phyloP scores from a whole-genome alignment of 2,113 vertebrate genomes.

The Leucopsar rothschildi region DNA sequence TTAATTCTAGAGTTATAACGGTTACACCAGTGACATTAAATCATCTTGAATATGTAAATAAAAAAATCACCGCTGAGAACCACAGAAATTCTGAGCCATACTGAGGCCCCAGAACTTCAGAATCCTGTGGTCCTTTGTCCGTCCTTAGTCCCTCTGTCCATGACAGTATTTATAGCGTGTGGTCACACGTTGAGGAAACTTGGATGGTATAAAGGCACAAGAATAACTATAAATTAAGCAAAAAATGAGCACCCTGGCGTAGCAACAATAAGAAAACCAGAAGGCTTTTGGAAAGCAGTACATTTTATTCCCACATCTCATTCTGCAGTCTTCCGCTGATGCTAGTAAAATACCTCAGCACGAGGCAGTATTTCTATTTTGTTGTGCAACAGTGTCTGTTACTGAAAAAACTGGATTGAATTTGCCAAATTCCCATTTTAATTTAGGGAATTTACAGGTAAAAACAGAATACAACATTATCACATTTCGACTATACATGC shows the following conservation, averaged over 20 bases:
- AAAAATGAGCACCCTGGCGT: not conserved
- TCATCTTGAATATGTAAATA: not conserved
- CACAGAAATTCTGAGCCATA: not conserved
- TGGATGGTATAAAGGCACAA: not conserved
- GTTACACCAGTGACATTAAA: not conserved
- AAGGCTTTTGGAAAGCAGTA: constrained; percentile 48
- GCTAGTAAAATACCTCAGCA: constrained; percentile 46
- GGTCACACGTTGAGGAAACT: not conserved
- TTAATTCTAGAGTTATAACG: not conserved
- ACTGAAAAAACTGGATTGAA: constrained; percentile 23
- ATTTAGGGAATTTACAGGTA: not conserved
- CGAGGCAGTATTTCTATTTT: constrained; percentile 43
- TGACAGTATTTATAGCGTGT: not conserved
- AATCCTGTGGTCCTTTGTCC: not conserved
- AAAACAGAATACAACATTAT: not conserved
- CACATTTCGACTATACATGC: not conserved
- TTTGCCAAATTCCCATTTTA: constrained; percentile 31
- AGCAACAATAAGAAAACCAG: constrained; percentile 31
- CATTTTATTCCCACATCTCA: constrained; percentile 23
- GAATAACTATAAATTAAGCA: constrained; percentile 30
- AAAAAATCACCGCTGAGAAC: not conserved
- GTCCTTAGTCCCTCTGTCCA: not conserved
- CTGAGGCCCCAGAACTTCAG: not conserved
- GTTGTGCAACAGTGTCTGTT: constrained; percentile 19
- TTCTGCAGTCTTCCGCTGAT: not conserved